Percentiles rank a stretch among this genome's conserved stretches.
Evolutionary conservation across 2,113 vertebrate species (phyloP).

Genomic region (Poecilia latipinna): DNA sequence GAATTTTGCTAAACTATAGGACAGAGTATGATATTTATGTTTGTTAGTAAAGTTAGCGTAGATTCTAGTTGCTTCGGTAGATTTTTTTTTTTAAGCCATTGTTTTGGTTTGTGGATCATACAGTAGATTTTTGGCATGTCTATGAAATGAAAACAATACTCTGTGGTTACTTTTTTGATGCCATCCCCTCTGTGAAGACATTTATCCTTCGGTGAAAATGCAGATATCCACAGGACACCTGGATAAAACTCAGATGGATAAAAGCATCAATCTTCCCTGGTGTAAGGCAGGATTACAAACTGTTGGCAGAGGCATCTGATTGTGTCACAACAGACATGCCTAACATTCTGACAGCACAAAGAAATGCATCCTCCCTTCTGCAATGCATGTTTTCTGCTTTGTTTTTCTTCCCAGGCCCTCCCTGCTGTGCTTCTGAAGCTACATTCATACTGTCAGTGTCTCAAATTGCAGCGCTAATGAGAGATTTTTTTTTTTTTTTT

Average conservation of each 20-base stretch:
- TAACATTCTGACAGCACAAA: slow-evolving; percentile 38
- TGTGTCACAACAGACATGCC: slow-evolving; percentile 34
- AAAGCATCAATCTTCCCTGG: slow-evolving; percentile 19
- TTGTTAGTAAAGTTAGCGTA: no score
- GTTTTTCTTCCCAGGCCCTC: not conserved
- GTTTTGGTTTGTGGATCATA: no score
- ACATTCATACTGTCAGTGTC: slow-evolving; percentile 19
- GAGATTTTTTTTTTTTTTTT: slow-evolving; percentile 40
- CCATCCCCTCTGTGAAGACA: slow-evolving; percentile 29
- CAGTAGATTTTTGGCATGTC: not conserved
- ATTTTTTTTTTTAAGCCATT: no score
- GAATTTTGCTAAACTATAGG: not conserved
- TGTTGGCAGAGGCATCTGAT: slow-evolving; percentile 22
- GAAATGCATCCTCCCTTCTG: slow-evolving; percentile 2
- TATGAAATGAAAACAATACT: slow-evolving; percentile 18
- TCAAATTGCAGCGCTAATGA: slow-evolving; percentile 45
- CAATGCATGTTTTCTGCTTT: slow-evolving; percentile 19
- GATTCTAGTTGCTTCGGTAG: no score
- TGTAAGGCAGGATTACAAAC: slow-evolving; percentile 32
- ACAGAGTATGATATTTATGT: no score
- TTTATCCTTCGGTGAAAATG: slow-evolving; percentile 43
- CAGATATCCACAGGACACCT: slow-evolving; percentile 35
- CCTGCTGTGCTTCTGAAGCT: slow-evolving; percentile 34
- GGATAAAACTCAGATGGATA: slow-evolving; percentile 21
- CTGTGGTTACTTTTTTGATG: slow-evolving; percentile 30